Evolutionary conservation across 2,888 invertebrate genomes (phyloP).

Genomic region (Hydraecia micacea): DNA sequence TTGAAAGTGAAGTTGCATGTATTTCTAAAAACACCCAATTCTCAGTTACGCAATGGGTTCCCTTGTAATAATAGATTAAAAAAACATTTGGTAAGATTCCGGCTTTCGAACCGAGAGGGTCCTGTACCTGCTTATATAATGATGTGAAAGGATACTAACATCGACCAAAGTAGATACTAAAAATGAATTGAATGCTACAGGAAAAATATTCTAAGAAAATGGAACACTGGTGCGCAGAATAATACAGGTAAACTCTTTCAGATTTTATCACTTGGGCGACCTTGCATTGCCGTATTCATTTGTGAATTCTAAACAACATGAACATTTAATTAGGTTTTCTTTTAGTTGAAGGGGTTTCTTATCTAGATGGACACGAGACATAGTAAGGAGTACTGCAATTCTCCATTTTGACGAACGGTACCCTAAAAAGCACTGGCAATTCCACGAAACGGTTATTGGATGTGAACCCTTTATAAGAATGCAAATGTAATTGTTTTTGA

Average conservation of each 20-base stretch:
- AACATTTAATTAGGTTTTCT: neutral
- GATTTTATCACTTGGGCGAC: neutral
- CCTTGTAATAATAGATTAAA: constrained; percentile 44
- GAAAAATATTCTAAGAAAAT: neutral
- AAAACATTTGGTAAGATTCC: constrained; percentile 31
- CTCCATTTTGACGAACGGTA: constrained; percentile 13
- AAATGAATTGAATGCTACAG: neutral
- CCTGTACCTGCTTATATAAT: constrained; percentile 17
- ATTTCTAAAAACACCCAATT: constrained; percentile 18
- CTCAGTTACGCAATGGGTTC: constrained; percentile 20
- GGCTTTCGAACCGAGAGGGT: constrained; percentile 6
- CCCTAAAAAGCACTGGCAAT: constrained; percentile 56
- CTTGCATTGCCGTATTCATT: neutral
- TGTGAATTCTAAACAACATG: neutral
- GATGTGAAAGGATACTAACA: neutral
- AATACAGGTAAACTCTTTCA: neutral
- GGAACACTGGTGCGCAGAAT: neutral
- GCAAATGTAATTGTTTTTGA: constrained; percentile 79
- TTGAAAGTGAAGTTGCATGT: neutral
- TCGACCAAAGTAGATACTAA: neutral
- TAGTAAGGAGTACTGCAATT: neutral
- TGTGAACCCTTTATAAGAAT: constrained; percentile 76
- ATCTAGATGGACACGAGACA: neutral
- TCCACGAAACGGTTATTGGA: constrained; percentile 73
- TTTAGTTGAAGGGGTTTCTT: neutral